These are phyloP conservation scores for Centropristis striata DNA, from an alignment of 2,113 vertebrate species.

Conservation along the genomic window DNA sequence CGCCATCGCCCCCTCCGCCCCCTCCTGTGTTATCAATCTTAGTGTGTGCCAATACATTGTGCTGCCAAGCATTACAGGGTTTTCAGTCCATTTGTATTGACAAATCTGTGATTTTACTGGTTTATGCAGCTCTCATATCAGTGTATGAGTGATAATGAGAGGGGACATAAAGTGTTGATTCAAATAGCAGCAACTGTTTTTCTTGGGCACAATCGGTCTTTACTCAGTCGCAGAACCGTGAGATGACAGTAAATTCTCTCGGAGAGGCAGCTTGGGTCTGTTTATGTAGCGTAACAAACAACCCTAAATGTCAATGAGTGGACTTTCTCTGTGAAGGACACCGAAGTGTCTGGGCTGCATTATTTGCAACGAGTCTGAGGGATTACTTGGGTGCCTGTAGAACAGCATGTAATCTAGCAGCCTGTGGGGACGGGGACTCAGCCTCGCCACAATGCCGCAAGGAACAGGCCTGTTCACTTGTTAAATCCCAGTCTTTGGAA, in stretches of 20 bases:
- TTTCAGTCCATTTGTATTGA: conserved; percentile 59
- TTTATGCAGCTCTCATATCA: conserved; percentile 53
- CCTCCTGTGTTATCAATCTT: conserved; percentile 39
- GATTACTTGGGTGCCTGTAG: conserved; percentile 84
- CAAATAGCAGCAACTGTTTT: conserved; percentile 57
- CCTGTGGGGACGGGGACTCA: conserved; percentile 81
- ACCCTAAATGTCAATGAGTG: conserved; percentile 82
- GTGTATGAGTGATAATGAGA: conserved; percentile 35
- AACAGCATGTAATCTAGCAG: conserved; percentile 86
- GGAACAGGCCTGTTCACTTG: conserved; percentile 72
- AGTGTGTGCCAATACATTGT: conserved; percentile 46
- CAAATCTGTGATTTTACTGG: conserved; percentile 45
- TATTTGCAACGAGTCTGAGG: conserved; percentile 79
- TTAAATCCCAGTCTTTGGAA: conserved; percentile 72
- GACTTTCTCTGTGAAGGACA: conserved; percentile 85
- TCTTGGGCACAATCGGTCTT: conserved; percentile 55
- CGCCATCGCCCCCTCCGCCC: conserved; percentile 1
- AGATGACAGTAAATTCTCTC: conserved; percentile 67
- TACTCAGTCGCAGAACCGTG: conserved; percentile 45
- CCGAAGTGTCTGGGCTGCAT: conserved; percentile 74
- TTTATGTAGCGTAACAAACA: conserved; percentile 79
- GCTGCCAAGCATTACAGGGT: conserved; percentile 36
- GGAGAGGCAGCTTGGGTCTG: conserved; percentile 55
- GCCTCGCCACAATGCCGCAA: conserved; percentile 70
- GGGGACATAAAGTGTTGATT: conserved; percentile 46